Base-by-base conservation (phyloP, 2,797 vertebrate genomes). In the Xenops minutus region DNA sequence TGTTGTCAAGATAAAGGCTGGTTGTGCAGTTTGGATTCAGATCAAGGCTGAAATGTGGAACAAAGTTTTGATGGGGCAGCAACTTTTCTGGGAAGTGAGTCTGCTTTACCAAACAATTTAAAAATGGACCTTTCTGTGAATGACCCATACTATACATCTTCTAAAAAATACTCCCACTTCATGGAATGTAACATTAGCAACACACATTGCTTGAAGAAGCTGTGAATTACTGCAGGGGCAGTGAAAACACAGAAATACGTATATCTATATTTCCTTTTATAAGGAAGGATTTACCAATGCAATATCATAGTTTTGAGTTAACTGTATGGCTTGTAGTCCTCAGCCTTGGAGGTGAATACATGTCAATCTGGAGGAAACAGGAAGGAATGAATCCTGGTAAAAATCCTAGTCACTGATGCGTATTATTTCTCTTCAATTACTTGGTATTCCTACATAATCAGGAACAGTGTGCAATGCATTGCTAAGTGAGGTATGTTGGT, bases 381-480 rank as follows among this genome's bases (percentile, higher is more conserved):
- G 89, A 92, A 94, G 41, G 66, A 39, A 83, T 88, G 75, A 95
- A 85, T 94, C 46, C 74, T 68, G 23, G 75, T 89, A 77, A 92
- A 96, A 96, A 68, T 78, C 93, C 78, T 55, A 58, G n/a, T 55
- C 16, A n/a, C 72, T 72, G 81, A 88, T 75, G 91, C 6, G 0
- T 93, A 51, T 85, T 94, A 88, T 85, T 94, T 93, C 72, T 92
- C 75, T 80, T 83, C 81, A 93, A 56, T 93, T 91, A 85, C 51
- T 93, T 41, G 43, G 21, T 91, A 72, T 94, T 93, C 76, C 72
- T 78, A 30, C 69, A 55, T 82, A 83, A 88, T 92, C 54, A 83
- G 69, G 51, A 91, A 30, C 12, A 78, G 79, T 4, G 43, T 91
- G 87, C 72, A 77, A 36, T 37, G 78, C 91, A 91, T 92, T 94